phyloP scores from a whole-genome alignment of 2,888 invertebrate genomes.

The Pseudococcus jackbeardsleyi region DNA sequence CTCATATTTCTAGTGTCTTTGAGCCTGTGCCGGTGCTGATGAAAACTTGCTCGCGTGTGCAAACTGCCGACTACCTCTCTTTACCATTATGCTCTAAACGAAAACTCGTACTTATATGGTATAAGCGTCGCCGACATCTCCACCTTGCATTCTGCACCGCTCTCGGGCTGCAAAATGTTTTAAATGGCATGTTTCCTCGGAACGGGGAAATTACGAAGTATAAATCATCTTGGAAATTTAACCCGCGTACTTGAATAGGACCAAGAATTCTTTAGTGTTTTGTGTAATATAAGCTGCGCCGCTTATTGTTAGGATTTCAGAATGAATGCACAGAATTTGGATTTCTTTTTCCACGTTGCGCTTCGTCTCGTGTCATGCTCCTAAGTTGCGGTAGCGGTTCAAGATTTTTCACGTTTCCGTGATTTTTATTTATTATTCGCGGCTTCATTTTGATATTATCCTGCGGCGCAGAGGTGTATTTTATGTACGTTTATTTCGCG shows the following conservation, averaged over 20 bases:
- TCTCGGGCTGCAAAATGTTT: background rate
- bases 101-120: background rate
- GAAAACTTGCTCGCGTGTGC: constrained; percentile 39
- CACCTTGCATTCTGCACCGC: background rate
- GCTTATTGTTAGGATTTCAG: constrained; percentile 17
- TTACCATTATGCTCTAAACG: background rate
- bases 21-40: background rate
- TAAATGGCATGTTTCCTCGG: constrained; percentile 3
- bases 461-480: no score
- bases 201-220: constrained; percentile 13
- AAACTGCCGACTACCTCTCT: background rate
- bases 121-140: background rate
- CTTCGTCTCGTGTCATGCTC: background rate
- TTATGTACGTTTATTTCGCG: no score
- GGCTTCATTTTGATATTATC: background rate
- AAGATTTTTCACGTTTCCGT: constrained; percentile 22
- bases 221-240: constrained; percentile 26
- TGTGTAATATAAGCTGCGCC: constrained; percentile 9
- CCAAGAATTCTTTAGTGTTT: background rate
- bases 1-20: constrained; percentile 10
- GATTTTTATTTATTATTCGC: constrained; percentile 21
- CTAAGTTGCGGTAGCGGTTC: background rate
- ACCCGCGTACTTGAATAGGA: constrained; percentile 24
- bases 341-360: background rate
- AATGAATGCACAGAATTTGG: constrained; percentile 22